phyloP scores from a whole-genome alignment of 2,888 invertebrate genomes.

The Drosophila demipolita region DNA sequence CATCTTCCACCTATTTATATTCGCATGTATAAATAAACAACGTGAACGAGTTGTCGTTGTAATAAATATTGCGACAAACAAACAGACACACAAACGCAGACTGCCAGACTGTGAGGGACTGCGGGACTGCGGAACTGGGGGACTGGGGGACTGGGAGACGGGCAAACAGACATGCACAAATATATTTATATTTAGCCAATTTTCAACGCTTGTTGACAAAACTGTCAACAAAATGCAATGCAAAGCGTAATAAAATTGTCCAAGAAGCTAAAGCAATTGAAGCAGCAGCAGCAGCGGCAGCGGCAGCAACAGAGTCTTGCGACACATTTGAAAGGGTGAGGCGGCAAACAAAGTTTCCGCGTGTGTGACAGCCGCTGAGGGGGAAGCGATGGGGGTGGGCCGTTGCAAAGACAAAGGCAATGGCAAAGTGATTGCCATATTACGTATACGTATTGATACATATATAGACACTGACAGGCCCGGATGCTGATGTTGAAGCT shows the following conservation, averaged over 20 bases:
- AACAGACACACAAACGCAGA: conserved; percentile 37
- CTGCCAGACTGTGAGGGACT: conserved; percentile 7
- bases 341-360: conserved; percentile 50
- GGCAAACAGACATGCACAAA: conserved; percentile 63
- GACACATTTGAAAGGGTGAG: conserved; percentile 14
- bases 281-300: conserved; percentile 21
- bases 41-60: conserved; percentile 79
- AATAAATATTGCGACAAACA: conserved; percentile 74
- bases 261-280: conserved; percentile 67
- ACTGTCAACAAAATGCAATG: conserved; percentile 84
- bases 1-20: conserved; percentile 78
- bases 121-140: not conserved
- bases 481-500: not conserved
- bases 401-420: conserved; percentile 7
- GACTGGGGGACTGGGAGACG: conserved; percentile 37
- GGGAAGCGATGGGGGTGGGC: not conserved
- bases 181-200: conserved; percentile 84
- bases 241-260: conserved; percentile 81
- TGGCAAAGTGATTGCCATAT: conserved; percentile 62
- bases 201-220: conserved; percentile 85
- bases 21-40: conserved; percentile 81
- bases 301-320: conserved; percentile 1
- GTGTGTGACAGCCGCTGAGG: conserved; percentile 22
- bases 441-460: conserved; percentile 66
- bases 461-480: conserved; percentile 3